These are phyloP conservation scores for Nerophis ophidion DNA, from an alignment of 2,113 vertebrate species.

Conservation along the genomic window DNA sequence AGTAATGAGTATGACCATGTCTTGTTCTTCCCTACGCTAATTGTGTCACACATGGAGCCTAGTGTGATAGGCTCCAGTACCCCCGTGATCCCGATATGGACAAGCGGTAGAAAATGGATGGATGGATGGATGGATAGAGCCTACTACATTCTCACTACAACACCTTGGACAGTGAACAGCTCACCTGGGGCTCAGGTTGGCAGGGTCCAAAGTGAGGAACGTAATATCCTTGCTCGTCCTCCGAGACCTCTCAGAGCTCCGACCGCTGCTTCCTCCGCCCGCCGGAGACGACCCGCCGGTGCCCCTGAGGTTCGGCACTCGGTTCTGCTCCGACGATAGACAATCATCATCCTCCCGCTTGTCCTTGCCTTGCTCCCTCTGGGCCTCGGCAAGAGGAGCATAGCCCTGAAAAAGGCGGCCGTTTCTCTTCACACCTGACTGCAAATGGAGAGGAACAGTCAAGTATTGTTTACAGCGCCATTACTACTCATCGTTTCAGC, in stretches of 20 bases:
- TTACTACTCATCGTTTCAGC: not conserved
- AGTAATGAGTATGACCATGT: too few relatives aligned
- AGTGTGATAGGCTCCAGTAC: too few relatives aligned
- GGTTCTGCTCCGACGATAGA: conserved; percentile 26
- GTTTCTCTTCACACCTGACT: conserved; percentile 53
- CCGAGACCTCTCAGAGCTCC: conserved; percentile 22
- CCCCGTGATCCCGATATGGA: too few relatives aligned
- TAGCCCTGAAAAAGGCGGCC: conserved; percentile 53
- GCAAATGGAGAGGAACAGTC: conserved; percentile 3
- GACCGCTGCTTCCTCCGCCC: conserved; percentile 17
- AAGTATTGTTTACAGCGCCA: not conserved
- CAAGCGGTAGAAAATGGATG: too few relatives aligned
- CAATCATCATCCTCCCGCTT: conserved; percentile 29
- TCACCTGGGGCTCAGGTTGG: conserved; percentile 71
- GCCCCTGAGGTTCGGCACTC: conserved; percentile 30
- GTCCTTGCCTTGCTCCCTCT: conserved; percentile 31
- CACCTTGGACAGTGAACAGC: conserved; percentile 5
- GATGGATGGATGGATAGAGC: not conserved
- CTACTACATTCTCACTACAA: not conserved
- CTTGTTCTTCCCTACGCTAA: too few relatives aligned
- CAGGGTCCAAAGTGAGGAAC: conserved; percentile 58
- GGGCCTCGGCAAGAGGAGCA: conserved; percentile 39
- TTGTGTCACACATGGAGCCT: too few relatives aligned
- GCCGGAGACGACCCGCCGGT: conserved; percentile 25
- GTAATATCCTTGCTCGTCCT: conserved; percentile 52